A percentile compares a stretch with the other conserved stretches of the same genome.
These are phyloP conservation scores for Agrilus cyanescens DNA, from an alignment of 2,888 invertebrate species.

Conservation along the genomic window DNA sequence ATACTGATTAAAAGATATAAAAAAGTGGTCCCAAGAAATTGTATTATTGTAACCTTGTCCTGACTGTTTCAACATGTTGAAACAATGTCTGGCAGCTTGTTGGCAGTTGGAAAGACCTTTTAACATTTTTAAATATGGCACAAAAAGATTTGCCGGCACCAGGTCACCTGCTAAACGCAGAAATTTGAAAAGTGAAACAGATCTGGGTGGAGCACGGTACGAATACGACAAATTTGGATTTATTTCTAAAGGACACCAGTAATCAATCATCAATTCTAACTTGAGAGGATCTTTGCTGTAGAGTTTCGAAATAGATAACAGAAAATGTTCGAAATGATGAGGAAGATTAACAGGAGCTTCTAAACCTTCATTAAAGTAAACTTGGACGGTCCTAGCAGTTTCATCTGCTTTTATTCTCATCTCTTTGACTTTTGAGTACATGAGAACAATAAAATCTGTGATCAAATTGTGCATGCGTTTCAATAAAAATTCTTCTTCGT, in stretches of 20 bases:
- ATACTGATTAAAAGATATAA: constrained; percentile 62
- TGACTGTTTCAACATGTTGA: constrained; percentile 62
- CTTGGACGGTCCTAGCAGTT: constrained; percentile 65
- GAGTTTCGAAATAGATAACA: constrained; percentile 65
- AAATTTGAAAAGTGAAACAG: constrained; percentile 81
- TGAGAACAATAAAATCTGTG: constrained; percentile 83
- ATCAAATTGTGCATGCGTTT: constrained; percentile 72
- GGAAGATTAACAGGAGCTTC: constrained; percentile 63
- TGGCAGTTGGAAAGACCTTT: constrained; percentile 65
- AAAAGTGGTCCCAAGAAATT: constrained; percentile 79
- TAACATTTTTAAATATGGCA: constrained; percentile 78
- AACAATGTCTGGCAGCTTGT: constrained; percentile 67
- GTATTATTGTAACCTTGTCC: constrained; percentile 39
- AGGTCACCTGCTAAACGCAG: constrained; percentile 79
- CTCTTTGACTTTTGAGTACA: constrained; percentile 85
- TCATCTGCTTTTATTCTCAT: constrained; percentile 79
- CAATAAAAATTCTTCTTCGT: constrained; percentile 69
- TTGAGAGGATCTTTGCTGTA: constrained; percentile 64
- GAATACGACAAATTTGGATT: constrained; percentile 31
- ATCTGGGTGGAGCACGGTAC: constrained; percentile 43
- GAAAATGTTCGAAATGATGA: constrained; percentile 72
- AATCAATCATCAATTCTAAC: constrained; percentile 62
- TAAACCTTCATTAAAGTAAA: constrained; percentile 64
- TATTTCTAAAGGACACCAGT: constrained; percentile 60
- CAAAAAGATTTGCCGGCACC: constrained; percentile 71